These are phyloP conservation scores for Melanotaenia duboulayi DNA, from an alignment of 2,113 vertebrate species.

Conservation along the genomic window DNA sequence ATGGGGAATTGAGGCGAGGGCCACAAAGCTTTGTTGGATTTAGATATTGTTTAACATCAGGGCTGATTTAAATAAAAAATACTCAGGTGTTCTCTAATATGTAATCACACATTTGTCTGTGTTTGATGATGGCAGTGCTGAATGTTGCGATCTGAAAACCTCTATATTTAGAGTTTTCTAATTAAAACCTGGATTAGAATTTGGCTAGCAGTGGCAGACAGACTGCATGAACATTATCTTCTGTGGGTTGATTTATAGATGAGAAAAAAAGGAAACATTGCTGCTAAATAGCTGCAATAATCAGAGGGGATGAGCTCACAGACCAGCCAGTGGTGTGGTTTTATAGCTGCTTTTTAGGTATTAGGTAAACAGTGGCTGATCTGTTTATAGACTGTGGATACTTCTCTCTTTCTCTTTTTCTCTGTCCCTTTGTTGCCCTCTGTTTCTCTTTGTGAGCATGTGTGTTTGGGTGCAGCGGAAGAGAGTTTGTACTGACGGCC, in stretches of 20 bases:
- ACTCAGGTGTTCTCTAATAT: background rate
- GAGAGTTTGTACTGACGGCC: constrained; percentile 20
- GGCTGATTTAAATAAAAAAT: background rate
- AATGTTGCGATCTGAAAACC: background rate
- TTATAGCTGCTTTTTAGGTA: background rate
- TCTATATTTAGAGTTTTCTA: background rate
- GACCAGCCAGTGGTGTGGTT: background rate
- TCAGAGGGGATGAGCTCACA: background rate
- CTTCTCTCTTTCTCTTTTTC: constrained; percentile 32
- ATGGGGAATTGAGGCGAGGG: background rate
- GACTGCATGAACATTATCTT: background rate
- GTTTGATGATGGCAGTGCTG: background rate
- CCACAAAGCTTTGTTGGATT: background rate
- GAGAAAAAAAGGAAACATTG: fast-evolving
- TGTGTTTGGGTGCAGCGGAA: constrained; percentile 33
- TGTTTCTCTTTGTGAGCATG: constrained; percentile 20
- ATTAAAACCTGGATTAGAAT: background rate
- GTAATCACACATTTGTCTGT: background rate
- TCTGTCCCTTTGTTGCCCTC: constrained; percentile 25
- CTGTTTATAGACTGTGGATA: constrained; percentile 26
- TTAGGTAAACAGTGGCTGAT: constrained; percentile 3
- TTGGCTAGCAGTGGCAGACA: background rate
- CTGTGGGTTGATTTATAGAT: background rate
- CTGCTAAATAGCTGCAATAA: background rate
- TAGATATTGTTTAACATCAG: background rate